Evolutionary conservation across 2,888 invertebrate species (phyloP).

Genomic region (Bibio marci): DNA sequence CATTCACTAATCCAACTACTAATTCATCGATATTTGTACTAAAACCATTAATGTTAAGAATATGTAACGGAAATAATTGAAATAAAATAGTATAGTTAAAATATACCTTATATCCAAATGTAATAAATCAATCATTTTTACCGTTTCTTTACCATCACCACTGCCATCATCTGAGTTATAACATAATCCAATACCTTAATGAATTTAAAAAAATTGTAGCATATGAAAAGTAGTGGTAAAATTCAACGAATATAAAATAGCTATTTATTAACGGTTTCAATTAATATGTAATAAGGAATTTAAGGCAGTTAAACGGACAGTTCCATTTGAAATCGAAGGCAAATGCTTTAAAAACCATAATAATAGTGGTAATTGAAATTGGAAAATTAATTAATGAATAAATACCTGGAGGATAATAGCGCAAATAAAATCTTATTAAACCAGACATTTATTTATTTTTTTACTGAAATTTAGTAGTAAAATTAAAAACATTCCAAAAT

Average conservation of each 20-base stretch:
- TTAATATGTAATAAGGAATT: too few species aligned
- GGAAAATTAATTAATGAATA: constrained; percentile 1
- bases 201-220: constrained; percentile 3
- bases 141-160: constrained; percentile 26
- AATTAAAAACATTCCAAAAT: too few species aligned
- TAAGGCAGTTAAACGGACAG: too few species aligned
- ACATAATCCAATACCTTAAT: constrained; percentile 40
- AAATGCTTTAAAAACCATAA: not conserved
- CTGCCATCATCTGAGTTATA: constrained; percentile 41
- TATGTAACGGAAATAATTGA: constrained; percentile 1
- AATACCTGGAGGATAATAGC: constrained; percentile 54
- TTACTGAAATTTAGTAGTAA: not conserved
- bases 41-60: not conserved
- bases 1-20: constrained; percentile 30
- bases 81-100: constrained; percentile 6
- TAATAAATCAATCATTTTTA: constrained; percentile 45
- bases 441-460: not conserved
- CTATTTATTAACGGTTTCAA: too few species aligned
- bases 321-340: too few species aligned
- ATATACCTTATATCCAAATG: constrained; percentile 43
- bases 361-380: constrained; percentile 1
- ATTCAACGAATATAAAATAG: too few species aligned
- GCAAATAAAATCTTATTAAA: constrained; percentile 46
- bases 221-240: not conserved
- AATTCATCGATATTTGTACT: constrained; percentile 21